A percentile compares a stretch with the other conserved stretches of the same genome.
These are phyloP conservation scores for Salticus scenicus DNA, from an alignment of 2,888 invertebrate species.

Conservation along the genomic window DNA sequence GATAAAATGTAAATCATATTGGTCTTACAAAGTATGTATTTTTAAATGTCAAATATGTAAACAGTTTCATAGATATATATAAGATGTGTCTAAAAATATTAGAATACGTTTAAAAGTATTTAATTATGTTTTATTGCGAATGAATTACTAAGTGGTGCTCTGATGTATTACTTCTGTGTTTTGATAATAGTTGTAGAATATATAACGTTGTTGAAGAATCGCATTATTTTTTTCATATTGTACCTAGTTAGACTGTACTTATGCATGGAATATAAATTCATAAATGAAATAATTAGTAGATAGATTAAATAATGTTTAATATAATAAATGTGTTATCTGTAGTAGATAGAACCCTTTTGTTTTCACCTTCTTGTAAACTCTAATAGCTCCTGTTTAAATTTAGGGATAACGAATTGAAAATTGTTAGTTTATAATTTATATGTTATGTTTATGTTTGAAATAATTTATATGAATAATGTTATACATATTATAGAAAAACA, in stretches of 20 bases:
- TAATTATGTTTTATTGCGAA: not conserved
- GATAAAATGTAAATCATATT: too few relatives aligned
- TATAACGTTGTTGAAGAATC: not conserved
- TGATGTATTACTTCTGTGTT: not conserved
- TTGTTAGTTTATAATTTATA: too few relatives aligned
- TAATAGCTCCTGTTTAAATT: not conserved
- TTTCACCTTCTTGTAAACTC: not conserved
- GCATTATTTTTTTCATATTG: slow-evolving; percentile 2
- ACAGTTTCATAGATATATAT: too few relatives aligned
- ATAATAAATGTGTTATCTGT: not conserved
- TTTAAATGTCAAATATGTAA: too few relatives aligned
- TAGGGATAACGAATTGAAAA: not conserved
- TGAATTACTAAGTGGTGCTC: not conserved
- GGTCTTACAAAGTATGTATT: too few relatives aligned
- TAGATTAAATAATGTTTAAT: not conserved
- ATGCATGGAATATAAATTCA: not conserved
- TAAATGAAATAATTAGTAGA: slow-evolving; percentile 7
- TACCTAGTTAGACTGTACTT: not conserved
- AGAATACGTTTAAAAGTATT: too few relatives aligned
- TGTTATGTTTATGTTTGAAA: slow-evolving; percentile 2
- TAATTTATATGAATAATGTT: not conserved
- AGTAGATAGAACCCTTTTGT: not conserved
- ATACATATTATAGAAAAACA: not conserved
- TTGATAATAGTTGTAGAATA: not conserved
- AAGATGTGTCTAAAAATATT: too few relatives aligned